phyloP scores from a whole-genome alignment of 2,113 vertebrate species.

The Tonatia bakeri region DNA sequence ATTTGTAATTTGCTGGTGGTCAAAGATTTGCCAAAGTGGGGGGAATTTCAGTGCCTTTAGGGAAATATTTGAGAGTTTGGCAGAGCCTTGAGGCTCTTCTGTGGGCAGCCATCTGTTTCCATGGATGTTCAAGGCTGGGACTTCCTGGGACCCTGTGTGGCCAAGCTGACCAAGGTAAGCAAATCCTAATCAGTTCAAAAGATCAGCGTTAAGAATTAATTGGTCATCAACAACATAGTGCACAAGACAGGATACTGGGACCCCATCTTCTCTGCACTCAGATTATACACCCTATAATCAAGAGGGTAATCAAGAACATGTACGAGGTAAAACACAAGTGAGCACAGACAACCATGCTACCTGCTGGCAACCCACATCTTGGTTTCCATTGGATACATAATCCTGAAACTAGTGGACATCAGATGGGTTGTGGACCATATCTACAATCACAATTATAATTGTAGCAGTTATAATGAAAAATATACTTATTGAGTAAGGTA shows the following conservation, averaged over 20 bases:
- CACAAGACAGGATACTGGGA: not conserved
- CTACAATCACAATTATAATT: not conserved
- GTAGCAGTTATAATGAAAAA: not conserved
- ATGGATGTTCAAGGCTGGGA: not conserved
- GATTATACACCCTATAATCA: not conserved
- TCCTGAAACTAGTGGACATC: not conserved
- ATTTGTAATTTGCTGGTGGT: not conserved
- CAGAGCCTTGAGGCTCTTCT: not conserved
- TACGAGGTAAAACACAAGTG: not conserved
- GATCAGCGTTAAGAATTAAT: not conserved
- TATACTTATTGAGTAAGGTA: not conserved
- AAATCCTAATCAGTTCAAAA: not conserved
- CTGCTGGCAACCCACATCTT: not conserved
- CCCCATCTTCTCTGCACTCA: not conserved
- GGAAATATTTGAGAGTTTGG: not conserved
- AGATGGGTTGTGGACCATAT: not conserved
- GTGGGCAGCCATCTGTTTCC: conserved; percentile 24
- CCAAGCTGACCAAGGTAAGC: conserved; percentile 55
- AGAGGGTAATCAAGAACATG: not conserved
- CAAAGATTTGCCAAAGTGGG: not conserved
- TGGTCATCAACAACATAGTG: not conserved
- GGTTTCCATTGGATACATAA: not conserved
- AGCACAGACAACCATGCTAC: not conserved
- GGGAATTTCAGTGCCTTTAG: not conserved
- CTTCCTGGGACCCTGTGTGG: not conserved